Evolutionary conservation across 2,113 vertebrate genomes (phyloP), one percentile per base, ranked within the genome.

Genomic region (Nesogale talazaci): DNA sequence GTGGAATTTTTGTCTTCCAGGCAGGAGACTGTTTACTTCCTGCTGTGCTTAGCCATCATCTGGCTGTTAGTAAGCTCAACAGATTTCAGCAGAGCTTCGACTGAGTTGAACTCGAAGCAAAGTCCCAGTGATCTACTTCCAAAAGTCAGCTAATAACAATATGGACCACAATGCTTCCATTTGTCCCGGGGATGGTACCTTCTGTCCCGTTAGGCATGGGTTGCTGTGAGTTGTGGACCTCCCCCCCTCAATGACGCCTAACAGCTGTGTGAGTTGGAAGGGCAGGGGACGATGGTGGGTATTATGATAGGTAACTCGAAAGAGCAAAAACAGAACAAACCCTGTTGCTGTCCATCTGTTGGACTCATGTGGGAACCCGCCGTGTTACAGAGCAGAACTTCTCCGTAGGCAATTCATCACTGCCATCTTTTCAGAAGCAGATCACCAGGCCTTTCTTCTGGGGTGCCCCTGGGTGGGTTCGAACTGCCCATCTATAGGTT

Each of bases 241-340:
- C 17, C 34, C 11, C 17, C 17, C 34, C n/a, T 5, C n/a, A 70
- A 70, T 17, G 8, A 16, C n/a, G 9, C n/a, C 69, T 31, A 17
- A 34, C 14, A 20, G 34, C 69, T 2, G n/a, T 52, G 14, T 27
- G 25, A 1, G 29, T 79, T 0, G 9, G 16, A 4, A 11, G 4
- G 0, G 1, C 7, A 19, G 29, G 17, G 25, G 11, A 8, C 17
- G 7, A 52, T 9, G 0, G 2, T 23, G 12, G 19, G 1, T 22
- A 34, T 19, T 83, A 36, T 61, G 20, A 61, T 29, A 46, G 7
- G 22, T 36, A 9, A 80, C 70, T 61, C 17, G 8, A 25, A 9
- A 9, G 25, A 42, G 57, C 1, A 11, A 31, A n/a, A n/a, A 52
- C 46, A 52, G 16, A 67, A 67, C 27, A n/a, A 70, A 70, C 19